Conservation (phyloP, 2,888 invertebrate species). For the Gnatocerus cornutus region DNA sequence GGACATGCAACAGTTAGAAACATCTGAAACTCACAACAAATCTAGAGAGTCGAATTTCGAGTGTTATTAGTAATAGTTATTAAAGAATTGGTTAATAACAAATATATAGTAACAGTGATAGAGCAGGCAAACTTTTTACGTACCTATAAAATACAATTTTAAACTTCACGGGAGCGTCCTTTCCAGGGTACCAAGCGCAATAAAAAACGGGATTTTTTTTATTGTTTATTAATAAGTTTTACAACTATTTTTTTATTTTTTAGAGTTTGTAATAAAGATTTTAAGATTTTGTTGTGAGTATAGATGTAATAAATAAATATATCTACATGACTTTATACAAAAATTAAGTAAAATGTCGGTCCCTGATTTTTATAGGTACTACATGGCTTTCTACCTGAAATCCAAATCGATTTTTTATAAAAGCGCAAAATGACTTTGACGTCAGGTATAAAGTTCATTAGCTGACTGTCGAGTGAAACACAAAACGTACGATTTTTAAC, state of each 20-base stretch:
- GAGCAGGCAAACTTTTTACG: conserved; percentile 58
- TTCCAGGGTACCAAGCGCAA: conserved; percentile 38
- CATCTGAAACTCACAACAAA: conserved; percentile 71
- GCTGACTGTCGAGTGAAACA: conserved; percentile 54
- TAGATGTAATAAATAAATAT: conserved; percentile 71
- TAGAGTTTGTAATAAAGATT: conserved; percentile 64
- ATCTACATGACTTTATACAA: conserved; percentile 72
- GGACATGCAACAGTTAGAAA: conserved; percentile 51
- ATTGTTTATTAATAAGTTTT: conserved; percentile 67
- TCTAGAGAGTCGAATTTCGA: conserved; percentile 56
- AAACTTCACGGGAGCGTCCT: conserved; percentile 40
- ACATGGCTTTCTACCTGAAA: conserved; percentile 59
- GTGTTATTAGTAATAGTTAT: conserved; percentile 60
- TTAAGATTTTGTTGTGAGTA: conserved; percentile 71
- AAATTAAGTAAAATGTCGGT: conserved; percentile 68
- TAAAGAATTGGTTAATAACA: conserved; percentile 55
- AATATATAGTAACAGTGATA: conserved; percentile 29
- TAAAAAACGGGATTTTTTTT: conserved; percentile 53
- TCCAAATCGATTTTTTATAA: conserved; percentile 45
- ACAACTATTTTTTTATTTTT: conserved; percentile 62
- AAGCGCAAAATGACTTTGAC: conserved; percentile 37
- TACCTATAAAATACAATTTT: conserved; percentile 55
- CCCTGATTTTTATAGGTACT: conserved; percentile 68
- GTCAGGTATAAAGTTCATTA: conserved; percentile 51
- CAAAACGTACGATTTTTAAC: conserved; percentile 59